These are phyloP conservation scores for Cinara cedri DNA, from an alignment of 2,888 invertebrate genomes.

Conservation along the genomic window DNA sequence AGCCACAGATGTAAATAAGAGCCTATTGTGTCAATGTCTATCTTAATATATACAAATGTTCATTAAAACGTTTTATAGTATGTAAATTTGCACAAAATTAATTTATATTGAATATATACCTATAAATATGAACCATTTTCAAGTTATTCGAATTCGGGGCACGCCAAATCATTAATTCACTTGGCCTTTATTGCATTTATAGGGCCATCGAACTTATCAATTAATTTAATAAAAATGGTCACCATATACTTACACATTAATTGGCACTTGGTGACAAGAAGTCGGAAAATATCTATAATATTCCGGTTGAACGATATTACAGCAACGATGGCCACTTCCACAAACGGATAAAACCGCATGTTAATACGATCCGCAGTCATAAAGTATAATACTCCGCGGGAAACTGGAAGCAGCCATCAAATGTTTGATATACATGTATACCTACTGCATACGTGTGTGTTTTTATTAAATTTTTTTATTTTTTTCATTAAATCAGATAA, in stretches of 20 bases:
- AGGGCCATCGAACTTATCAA: conserved; percentile 3
- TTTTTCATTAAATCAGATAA: neutral
- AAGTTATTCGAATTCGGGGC: too few species aligned
- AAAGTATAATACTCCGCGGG: conserved; percentile 55
- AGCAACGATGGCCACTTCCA: conserved; percentile 33
- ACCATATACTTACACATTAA: conserved; percentile 34
- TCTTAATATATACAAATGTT: too few species aligned
- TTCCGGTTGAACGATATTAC: conserved; percentile 30
- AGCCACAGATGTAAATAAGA: too few species aligned
- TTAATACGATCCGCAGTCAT: conserved; percentile 41
- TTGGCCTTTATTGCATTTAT: too few species aligned
- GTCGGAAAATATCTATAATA: conserved; percentile 15
- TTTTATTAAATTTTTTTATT: conserved; percentile 14
- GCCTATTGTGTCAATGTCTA: too few species aligned
- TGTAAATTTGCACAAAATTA: too few species aligned
- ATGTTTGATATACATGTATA: conserved; percentile 23
- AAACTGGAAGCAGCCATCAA: conserved; percentile 37
- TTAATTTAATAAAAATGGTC: conserved; percentile 4
- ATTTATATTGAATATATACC: too few species aligned
- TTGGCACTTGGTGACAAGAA: conserved; percentile 52
- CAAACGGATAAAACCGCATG: conserved; percentile 56
- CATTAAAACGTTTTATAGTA: too few species aligned
- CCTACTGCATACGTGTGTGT: conserved; percentile 9
- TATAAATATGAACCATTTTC: too few species aligned
- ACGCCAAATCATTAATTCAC: too few species aligned